These are phyloP conservation scores for Callipepla californica DNA, from an alignment of 2,113 vertebrate genomes.

Conservation along the genomic window DNA sequence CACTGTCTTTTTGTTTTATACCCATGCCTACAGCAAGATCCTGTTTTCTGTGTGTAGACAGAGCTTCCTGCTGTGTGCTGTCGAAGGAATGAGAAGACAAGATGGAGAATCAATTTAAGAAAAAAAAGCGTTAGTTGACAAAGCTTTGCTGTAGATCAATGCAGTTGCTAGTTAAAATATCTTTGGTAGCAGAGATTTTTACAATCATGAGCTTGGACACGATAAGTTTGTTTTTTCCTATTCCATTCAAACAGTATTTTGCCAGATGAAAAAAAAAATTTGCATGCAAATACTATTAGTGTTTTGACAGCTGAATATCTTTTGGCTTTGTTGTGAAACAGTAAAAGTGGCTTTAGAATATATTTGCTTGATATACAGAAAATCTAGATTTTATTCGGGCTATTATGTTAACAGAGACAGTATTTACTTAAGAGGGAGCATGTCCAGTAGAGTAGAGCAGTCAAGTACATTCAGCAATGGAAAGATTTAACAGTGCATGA, in stretches of 20 bases:
- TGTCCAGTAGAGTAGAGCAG: background rate
- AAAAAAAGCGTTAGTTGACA: slow-evolving; percentile 80
- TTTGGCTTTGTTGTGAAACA: slow-evolving; percentile 35
- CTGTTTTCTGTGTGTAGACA: slow-evolving; percentile 85
- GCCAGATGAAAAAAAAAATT: background rate
- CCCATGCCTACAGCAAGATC: slow-evolving; percentile 87
- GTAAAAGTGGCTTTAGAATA: slow-evolving; percentile 13
- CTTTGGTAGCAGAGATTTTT: slow-evolving; percentile 66
- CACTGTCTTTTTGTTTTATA: slow-evolving; percentile 83
- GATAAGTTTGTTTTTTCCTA: slow-evolving; percentile 37
- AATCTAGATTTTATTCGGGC: slow-evolving; percentile 3
- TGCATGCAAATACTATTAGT: slow-evolving; percentile 18
- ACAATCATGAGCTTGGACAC: slow-evolving; percentile 23
- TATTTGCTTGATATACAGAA: slow-evolving; percentile 8
- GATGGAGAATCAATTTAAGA: slow-evolving; percentile 84
- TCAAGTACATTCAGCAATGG: slow-evolving; percentile 14
- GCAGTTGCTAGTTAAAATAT: slow-evolving; percentile 79
- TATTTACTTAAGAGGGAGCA: slow-evolving; percentile 38
- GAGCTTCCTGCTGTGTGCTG: slow-evolving; percentile 87
- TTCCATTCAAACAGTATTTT: slow-evolving; percentile 21
- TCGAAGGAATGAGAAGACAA: slow-evolving; percentile 84
- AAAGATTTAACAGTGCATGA: slow-evolving; percentile 17
- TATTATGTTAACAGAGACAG: slow-evolving; percentile 16
- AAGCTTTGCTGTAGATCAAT: slow-evolving; percentile 81
- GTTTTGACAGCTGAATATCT: slow-evolving; percentile 29